These are phyloP conservation scores for Drosophila sturtevanti DNA, from an alignment of 1,140 invertebrate genomes.

Conservation along the genomic window DNA sequence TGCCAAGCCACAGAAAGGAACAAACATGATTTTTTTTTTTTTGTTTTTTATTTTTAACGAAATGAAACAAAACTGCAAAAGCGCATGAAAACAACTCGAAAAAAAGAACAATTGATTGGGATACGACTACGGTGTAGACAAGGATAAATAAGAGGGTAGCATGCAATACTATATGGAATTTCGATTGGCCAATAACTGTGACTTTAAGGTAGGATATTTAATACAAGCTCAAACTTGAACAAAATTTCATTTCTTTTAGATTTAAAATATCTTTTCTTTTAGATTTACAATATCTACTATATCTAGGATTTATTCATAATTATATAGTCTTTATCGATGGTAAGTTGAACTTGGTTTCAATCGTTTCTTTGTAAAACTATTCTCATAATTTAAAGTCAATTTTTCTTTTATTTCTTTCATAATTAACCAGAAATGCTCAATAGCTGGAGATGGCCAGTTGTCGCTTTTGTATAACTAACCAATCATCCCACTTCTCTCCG, in stretches of 20 bases:
- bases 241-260: no score
- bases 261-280: no score
- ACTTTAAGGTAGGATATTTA: no score
- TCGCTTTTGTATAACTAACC: neutral
- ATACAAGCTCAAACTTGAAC: no score
- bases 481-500: constrained; percentile 26
- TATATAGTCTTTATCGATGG: no score
- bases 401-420: constrained; percentile 14
- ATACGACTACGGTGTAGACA: neutral
- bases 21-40: constrained; percentile 28
- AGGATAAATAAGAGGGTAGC: neutral
- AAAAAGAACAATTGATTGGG: constrained; percentile 22
- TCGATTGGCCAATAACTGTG: no score
- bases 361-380: constrained; percentile 11
- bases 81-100: neutral
- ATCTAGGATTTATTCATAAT: no score
- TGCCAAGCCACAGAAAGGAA: constrained; percentile 23
- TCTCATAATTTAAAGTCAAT: neutral
- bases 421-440: constrained; percentile 49
- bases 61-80: neutral
- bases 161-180: neutral
- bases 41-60: neutral
- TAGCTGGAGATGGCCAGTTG: constrained; percentile 13
- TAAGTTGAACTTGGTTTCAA: neutral
- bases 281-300: no score